A percentile compares a stretch with the other conserved stretches of the same genome.
These are phyloP conservation scores for Poeciliopsis infans DNA, from an alignment of 2,797 vertebrate species.

Conservation along the genomic window DNA sequence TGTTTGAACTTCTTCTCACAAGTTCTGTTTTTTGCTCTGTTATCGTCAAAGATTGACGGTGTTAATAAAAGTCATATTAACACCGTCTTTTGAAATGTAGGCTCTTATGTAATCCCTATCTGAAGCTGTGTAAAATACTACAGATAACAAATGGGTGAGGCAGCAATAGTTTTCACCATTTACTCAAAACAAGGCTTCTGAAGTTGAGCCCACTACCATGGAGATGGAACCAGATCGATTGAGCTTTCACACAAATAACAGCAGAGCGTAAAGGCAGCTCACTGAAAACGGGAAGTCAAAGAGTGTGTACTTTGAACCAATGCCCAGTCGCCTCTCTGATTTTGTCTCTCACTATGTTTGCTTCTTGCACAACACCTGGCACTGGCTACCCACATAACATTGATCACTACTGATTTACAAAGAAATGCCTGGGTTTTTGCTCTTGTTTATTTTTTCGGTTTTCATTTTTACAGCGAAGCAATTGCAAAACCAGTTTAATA, in stretches of 20 bases:
- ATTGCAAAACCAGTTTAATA: background rate
- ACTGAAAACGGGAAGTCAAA: conserved; percentile 24
- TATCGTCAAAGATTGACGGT: conserved; percentile 10
- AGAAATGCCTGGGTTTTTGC: background rate
- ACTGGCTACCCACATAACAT: background rate
- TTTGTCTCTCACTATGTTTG: conserved; percentile 9
- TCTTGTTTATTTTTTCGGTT: background rate
- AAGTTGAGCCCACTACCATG: background rate
- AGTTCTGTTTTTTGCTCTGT: conserved; percentile 48
- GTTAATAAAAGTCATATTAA: conserved; percentile 7
- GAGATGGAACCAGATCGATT: conserved; percentile 8
- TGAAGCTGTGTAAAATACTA: conserved; percentile 5
- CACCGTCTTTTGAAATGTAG: conserved; percentile 7
- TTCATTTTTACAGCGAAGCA: background rate
- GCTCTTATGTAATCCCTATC: conserved; percentile 13
- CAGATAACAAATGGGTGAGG: conserved; percentile 25
- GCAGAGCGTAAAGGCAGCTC: conserved; percentile 17
- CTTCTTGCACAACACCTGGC: conserved; percentile 5
- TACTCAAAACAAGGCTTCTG: conserved; percentile 34
- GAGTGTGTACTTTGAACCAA: conserved; percentile 18
- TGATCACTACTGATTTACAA: conserved; percentile 11
- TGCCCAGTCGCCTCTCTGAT: conserved; percentile 10
- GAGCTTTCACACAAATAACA: conserved; percentile 46
- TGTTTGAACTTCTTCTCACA: conserved; percentile 35
- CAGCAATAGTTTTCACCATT: conserved; percentile 35